A percentile compares a stretch with the other conserved stretches of the same genome.
Conservation (phyloP, 2,113 vertebrate genomes). For the Lamprologus tigripictilis region DNA sequence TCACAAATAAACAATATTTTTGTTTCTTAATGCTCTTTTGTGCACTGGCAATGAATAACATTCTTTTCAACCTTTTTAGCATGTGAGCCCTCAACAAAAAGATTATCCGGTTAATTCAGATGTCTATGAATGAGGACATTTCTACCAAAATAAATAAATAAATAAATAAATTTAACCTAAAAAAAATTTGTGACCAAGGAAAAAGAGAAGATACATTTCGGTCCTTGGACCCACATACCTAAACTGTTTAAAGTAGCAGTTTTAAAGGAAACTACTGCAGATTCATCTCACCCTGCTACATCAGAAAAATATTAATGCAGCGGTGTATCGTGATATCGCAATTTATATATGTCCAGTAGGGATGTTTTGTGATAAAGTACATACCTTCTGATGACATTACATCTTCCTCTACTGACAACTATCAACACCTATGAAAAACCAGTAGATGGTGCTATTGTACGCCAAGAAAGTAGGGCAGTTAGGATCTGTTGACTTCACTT, state of each 20-base stretch:
- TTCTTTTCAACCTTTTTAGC: neutral
- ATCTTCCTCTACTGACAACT: neutral
- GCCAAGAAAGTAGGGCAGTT: neutral
- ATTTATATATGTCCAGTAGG: neutral
- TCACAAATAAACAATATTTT: neutral
- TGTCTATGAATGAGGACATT: neutral
- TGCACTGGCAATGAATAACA: neutral
- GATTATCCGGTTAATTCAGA: neutral
- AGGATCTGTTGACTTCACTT: neutral
- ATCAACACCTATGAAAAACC: neutral
- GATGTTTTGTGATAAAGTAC: neutral
- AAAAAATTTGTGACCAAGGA: neutral
- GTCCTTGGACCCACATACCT: neutral
- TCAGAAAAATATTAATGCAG: neutral
- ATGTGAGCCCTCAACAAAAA: neutral
- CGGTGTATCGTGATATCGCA: neutral
- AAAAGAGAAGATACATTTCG: neutral
- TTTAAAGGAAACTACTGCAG: neutral
- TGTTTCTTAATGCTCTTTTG: neutral
- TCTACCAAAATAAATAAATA: neutral
- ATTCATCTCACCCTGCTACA: neutral
- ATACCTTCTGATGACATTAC: neutral
- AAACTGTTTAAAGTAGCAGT: neutral
- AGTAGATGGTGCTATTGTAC: slow-evolving; percentile 24
- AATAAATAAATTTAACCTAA: neutral